Base-by-base conservation (phyloP, 2,797 vertebrate genomes). In the Scolopax rusticola region DNA sequence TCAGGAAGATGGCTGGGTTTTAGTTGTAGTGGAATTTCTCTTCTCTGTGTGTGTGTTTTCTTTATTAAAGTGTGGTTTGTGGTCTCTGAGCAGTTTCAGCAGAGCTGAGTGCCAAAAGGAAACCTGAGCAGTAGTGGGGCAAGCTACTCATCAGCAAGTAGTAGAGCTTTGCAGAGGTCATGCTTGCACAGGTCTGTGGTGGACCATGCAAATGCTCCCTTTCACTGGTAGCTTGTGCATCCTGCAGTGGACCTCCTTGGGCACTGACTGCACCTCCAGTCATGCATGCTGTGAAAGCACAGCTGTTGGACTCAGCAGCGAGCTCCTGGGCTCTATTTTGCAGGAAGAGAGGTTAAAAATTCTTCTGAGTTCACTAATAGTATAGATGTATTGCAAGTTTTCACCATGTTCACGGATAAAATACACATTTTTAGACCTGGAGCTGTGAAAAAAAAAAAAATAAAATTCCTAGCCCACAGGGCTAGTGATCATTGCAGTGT, bases 1-100 rank as follows among this genome's bases (percentile, higher is more conserved):
- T 64, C 75, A 84, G 74, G 80, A 87, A 36, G 28, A 53, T 65
- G 43, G 28, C 74, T 63, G 63, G 7, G 9, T 63, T 91, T 94
- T 74, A 93, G 73, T 47, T 79, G 82, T 84, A 61, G 91, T 76
- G 27, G 41, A 84, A 67, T 82, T 94, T 83, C 53, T 95, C 51
- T 67, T 89, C 76, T 88, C 0, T 57, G 33, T 41, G 28, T 47
- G 30, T 86, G 51, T 63, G 40, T 73, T 82, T 88, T 90, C 48
- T 91, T 84, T 93, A 54, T 71, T 90, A 82, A 89, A 80, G 16
- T 15, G 2, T 82, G 45, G 64, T 93, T 93, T 96, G 86, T 65
- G 88, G 81, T 89, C 41, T 87, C 68, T 56, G 87, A 90, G 76
- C 61, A 83, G 86, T 89, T 93, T 95, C 77, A 87, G 41, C 74